A percentile compares a stretch with the other conserved stretches of the same genome.
These are phyloP conservation scores for Drosophila bocqueti DNA, from an alignment of 1,140 invertebrate genomes.

Conservation along the genomic window DNA sequence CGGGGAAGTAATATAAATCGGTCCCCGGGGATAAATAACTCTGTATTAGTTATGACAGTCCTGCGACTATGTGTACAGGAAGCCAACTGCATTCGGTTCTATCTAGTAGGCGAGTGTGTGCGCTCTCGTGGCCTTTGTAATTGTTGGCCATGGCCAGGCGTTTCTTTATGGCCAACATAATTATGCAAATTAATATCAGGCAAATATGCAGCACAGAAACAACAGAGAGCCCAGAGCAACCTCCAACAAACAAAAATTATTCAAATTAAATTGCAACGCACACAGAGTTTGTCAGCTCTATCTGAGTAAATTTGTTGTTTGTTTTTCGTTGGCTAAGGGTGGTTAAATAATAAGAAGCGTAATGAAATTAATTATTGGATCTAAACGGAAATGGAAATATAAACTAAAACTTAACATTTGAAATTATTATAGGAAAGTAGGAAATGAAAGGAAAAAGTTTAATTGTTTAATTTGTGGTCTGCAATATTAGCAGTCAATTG, in stretches of 20 bases:
- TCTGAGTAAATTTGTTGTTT: slow-evolving; percentile 18
- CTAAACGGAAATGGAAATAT: neutral
- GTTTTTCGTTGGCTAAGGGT: neutral
- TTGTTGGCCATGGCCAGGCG: slow-evolving; percentile 38
- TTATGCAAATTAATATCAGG: slow-evolving; percentile 59
- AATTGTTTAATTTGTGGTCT: neutral
- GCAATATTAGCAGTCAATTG: neutral
- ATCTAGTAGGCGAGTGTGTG: slow-evolving; percentile 7
- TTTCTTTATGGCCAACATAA: slow-evolving; percentile 58
- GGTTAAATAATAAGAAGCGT: neutral
- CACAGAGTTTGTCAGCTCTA: slow-evolving; percentile 5
- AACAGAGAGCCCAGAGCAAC: neutral
- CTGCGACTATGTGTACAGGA: slow-evolving; percentile 31
- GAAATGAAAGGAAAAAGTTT: neutral
- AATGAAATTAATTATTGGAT: slow-evolving; percentile 13
- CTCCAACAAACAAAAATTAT: slow-evolving; percentile 25
- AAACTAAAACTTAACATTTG: neutral
- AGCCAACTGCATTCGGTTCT: slow-evolving; percentile 46
- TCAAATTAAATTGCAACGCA: slow-evolving; percentile 22
- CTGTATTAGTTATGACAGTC: slow-evolving; percentile 79
- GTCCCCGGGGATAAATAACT: slow-evolving; percentile 78
- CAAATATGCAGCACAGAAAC: slow-evolving; percentile 40
- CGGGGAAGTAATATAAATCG: slow-evolving; percentile 82
- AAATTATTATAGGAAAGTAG: neutral
- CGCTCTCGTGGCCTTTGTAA: slow-evolving; percentile 28